Percentiles rank a stretch among this genome's conserved stretches.
Evolutionary conservation across 2,797 vertebrate species (phyloP).

Genomic region (Chaetophractus vellerosus): DNA sequence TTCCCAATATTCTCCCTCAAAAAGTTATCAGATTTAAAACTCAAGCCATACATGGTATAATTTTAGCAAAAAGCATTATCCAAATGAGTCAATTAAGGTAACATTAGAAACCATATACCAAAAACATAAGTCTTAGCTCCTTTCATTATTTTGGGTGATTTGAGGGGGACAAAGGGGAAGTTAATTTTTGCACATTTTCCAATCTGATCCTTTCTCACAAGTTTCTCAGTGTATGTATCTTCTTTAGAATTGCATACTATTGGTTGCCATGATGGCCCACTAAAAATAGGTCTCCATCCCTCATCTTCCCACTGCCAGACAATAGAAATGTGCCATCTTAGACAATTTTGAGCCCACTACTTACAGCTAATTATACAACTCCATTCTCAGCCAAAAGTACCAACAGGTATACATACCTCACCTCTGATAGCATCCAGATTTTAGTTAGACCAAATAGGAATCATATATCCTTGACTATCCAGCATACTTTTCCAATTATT

Average conservation of each 20-base stretch:
- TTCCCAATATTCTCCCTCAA: slow-evolving; percentile 60
- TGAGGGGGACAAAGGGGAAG: neutral
- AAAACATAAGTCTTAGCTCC: neutral
- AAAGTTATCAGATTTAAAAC: slow-evolving; percentile 72
- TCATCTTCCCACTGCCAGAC: neutral
- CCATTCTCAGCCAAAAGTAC: neutral
- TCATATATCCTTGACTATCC: neutral
- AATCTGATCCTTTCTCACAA: neutral
- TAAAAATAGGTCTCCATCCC: slow-evolving; percentile 1
- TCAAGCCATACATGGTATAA: slow-evolving; percentile 29
- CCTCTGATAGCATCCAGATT: neutral
- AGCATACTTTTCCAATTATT: slow-evolving; percentile 50
- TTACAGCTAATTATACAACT: neutral
- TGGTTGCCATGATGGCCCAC: neutral
- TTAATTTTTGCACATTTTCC: neutral
- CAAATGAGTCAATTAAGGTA: slow-evolving; percentile 61
- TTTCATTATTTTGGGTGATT: slow-evolving; percentile 31
- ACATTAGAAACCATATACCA: neutral
- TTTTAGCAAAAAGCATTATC: slow-evolving; percentile 60
- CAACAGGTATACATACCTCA: neutral
- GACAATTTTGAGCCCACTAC: neutral
- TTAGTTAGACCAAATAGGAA: neutral
- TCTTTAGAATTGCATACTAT: neutral
- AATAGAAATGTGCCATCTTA: neutral
- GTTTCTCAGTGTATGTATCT: neutral